Conservation (phyloP, 92 coral and sea anemone genomes). For the Ricordea florida region DNA sequence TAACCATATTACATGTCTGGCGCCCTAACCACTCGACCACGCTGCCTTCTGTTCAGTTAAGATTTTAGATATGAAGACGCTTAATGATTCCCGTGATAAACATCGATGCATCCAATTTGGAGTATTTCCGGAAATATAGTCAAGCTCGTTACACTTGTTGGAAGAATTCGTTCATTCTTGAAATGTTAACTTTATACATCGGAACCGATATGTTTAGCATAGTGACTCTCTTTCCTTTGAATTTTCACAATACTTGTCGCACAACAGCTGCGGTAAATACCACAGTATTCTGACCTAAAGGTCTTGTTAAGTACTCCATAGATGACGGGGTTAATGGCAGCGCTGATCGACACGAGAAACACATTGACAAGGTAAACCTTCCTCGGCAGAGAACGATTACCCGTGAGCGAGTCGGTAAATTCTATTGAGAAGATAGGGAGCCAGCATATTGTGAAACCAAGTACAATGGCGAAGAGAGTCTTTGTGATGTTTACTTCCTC, state of each 20-base stretch:
- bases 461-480: slow-evolving; percentile 56
- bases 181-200: too few species aligned
- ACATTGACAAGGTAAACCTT: slow-evolving; percentile 51
- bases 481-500: slow-evolving; percentile 61
- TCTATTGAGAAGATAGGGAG: slow-evolving; percentile 60
- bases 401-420: slow-evolving; percentile 46
- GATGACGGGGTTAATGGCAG: slow-evolving; percentile 57
- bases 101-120: too few species aligned
- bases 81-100: too few species aligned
- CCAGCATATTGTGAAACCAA: slow-evolving; percentile 63
- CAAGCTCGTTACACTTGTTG: too few species aligned
- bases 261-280: slow-evolving; percentile 6
- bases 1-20: too few species aligned
- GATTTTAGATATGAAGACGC: too few species aligned
- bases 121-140: too few species aligned
- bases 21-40: too few species aligned
- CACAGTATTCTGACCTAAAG: slow-evolving; percentile 41
- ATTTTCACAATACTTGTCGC: background rate
- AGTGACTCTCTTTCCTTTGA: background rate
- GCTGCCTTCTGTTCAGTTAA: too few species aligned
- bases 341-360: slow-evolving; percentile 46
- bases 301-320: slow-evolving; percentile 66
- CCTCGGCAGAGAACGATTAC: slow-evolving; percentile 48
- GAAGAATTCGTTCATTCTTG: too few species aligned
- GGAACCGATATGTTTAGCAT: background rate